Evolutionary conservation across 2,113 vertebrate genomes (phyloP), one percentile per base, ranked within the genome.

Genomic region (Bubo blakistoni): DNA sequence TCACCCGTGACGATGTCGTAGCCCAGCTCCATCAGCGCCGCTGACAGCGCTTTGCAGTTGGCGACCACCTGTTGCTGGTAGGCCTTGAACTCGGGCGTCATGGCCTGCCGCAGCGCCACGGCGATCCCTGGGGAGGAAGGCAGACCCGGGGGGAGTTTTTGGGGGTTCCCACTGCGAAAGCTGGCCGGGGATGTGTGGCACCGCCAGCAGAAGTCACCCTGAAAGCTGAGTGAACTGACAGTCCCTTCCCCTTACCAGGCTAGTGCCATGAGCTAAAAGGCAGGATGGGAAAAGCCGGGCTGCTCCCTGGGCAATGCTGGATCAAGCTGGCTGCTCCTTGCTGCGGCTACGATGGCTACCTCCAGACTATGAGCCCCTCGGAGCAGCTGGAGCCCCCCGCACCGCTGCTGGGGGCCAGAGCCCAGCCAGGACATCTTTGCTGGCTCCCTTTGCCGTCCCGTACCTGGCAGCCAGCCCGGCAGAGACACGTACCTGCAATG

Each of bases 1-100:
- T 95, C 88, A 99, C 99, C 99, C 1, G 99, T 99, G 51, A 99
- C 99, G 0, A 99, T 98, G 92, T 98, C 97, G 84, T 99, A 99
- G 89, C 99, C 99, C 61, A 98, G 97, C 47, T 98, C 97, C 29
- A 97, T 95, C 30, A 99, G 96, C 1, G 98, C 87, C 0, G 81
- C 92, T 0, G 98, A 97, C 25, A 99, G 83, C 7, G 98, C 98
- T 86, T 80, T 98, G 98, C 99, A 99, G 96, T 99, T 99, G 9
- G 97, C 94, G 2, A 99, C 97, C 91, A 99, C 99, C 97, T 99
- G 99, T 67, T 72, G 65, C 97, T 99, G 99, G 80, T 99, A 99
- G 20, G 97, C 89, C 89, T 98, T 99, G 71, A 99, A 99, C 96
- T 99, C 99, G 0, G 98, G 98, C 3, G 98, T 99, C 98, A 99